phyloP scores from a whole-genome alignment of 2,797 vertebrate species.

The Ceryle rudis region DNA sequence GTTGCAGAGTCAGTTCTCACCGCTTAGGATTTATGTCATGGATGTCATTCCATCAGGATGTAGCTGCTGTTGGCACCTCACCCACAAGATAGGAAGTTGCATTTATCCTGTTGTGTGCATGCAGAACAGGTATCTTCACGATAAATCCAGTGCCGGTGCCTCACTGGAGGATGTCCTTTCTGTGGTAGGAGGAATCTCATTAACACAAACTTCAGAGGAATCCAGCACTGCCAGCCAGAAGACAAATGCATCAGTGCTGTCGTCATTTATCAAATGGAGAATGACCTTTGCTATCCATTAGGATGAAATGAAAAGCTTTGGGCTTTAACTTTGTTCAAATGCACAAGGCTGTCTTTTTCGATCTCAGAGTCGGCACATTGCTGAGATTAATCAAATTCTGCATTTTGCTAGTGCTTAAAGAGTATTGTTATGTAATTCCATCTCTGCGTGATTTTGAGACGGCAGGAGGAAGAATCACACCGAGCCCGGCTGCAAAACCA shows the following conservation, averaged over 20 bases:
- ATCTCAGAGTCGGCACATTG: neutral
- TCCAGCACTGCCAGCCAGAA: constrained; percentile 54
- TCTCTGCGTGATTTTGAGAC: neutral
- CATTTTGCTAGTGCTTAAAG: constrained; percentile 46
- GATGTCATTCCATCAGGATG: neutral
- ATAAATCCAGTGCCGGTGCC: neutral
- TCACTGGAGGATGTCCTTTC: constrained; percentile 1
- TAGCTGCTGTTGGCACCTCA: neutral
- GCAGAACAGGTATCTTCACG: neutral
- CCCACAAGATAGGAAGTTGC: neutral
- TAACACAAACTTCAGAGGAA: constrained; percentile 58
- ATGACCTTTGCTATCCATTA: constrained; percentile 71
- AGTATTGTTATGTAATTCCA: constrained; percentile 20
- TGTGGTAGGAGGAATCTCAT: constrained; percentile 68
- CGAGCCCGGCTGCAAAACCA: neutral
- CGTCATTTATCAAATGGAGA: constrained; percentile 69
- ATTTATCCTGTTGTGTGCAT: neutral
- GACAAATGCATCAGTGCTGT: constrained; percentile 61
- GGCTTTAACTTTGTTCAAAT: constrained; percentile 48
- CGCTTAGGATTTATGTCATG: neutral
- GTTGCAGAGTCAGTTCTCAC: neutral
- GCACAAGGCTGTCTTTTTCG: constrained; percentile 3
- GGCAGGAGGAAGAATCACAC: neutral
- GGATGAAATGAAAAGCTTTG: constrained; percentile 58
- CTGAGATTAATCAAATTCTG: constrained; percentile 53